A percentile compares a stretch with the other conserved stretches of the same genome.
phyloP scores from a whole-genome alignment of 2,797 vertebrate genomes.

The Rhinatrema bivittatum region DNA sequence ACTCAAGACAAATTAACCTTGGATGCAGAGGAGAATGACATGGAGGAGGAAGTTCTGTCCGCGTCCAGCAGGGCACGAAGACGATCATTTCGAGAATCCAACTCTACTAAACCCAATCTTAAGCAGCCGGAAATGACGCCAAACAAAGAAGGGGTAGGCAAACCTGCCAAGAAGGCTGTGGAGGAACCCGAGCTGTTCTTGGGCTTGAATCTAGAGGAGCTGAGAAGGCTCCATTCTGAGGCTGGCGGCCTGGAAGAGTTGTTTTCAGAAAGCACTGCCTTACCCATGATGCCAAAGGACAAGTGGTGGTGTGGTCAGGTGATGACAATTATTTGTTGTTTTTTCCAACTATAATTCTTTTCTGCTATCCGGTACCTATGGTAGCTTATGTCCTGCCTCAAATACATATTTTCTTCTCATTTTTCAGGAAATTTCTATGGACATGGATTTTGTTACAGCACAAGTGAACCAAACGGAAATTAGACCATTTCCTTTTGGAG shows the following conservation, averaged over 20 bases:
- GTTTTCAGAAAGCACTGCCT: conserved; percentile 56
- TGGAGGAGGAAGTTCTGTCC: conserved; percentile 65
- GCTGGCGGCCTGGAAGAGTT: conserved; percentile 66
- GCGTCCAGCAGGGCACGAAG: conserved; percentile 57
- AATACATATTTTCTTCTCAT: conserved; percentile 11
- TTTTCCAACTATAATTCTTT: background rate
- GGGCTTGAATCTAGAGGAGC: conserved; percentile 75
- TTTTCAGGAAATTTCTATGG: conserved; percentile 65
- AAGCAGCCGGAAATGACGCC: conserved; percentile 62
- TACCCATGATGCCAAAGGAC: conserved; percentile 30
- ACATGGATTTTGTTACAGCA: conserved; percentile 56
- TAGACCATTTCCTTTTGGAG: conserved; percentile 69
- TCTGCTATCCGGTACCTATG: background rate
- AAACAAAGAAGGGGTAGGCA: conserved; percentile 59
- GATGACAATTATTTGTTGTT: conserved; percentile 18
- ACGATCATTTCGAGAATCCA: conserved; percentile 80
- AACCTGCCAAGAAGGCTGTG: conserved; percentile 40
- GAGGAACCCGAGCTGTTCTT: conserved; percentile 70
- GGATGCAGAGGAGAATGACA: conserved; percentile 75
- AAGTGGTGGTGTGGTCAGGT: conserved; percentile 58
- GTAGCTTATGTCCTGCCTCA: background rate
- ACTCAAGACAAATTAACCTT: conserved; percentile 90
- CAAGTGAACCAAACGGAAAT: conserved; percentile 57
- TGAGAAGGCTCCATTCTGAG: conserved; percentile 65
- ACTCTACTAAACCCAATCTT: conserved; percentile 87